Evolutionary conservation across 2,888 invertebrate genomes (phyloP).

Genomic region (Epistrophe eligans): DNA sequence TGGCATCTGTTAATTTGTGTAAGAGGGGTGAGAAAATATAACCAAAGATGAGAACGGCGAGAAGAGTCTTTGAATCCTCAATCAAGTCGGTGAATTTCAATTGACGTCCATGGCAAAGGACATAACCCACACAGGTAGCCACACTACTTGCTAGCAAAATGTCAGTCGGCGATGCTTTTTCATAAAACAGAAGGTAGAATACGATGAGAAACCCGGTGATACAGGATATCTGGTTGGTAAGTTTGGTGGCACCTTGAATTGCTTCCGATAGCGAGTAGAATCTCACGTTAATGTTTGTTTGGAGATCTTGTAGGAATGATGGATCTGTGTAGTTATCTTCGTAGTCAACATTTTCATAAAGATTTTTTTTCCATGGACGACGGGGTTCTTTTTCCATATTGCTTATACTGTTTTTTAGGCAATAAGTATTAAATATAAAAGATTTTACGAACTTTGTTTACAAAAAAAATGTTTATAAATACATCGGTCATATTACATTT

Average conservation of each 20-base stretch:
- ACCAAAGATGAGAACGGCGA: conserved; percentile 93
- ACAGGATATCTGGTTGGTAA: conserved; percentile 92
- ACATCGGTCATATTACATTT: conserved; percentile 7
- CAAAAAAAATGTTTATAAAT: not conserved
- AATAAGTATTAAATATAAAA: not conserved
- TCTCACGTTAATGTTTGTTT: conserved; percentile 92
- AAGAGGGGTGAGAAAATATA: conserved; percentile 95
- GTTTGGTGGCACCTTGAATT: conserved; percentile 89
- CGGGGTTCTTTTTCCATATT: conserved; percentile 61
- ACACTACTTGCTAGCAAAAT: conserved; percentile 86
- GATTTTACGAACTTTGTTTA: conserved; percentile 36
- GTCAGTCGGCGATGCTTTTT: conserved; percentile 87
- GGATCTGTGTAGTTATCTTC: conserved; percentile 97
- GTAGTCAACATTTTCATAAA: conserved; percentile 94
- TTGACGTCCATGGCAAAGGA: conserved; percentile 84
- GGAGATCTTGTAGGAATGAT: conserved; percentile 93
- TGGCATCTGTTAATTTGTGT: conserved; percentile 97
- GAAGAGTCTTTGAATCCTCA: conserved; percentile 90
- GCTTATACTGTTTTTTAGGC: no score
- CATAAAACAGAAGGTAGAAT: conserved; percentile 90
- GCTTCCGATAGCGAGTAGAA: conserved; percentile 89
- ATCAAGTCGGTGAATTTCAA: conserved; percentile 80
- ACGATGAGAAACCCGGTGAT: conserved; percentile 90
- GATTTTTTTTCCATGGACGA: conserved; percentile 91
- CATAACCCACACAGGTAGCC: conserved; percentile 87